Evolutionary conservation across 2,113 vertebrate genomes (phyloP), one percentile per base, ranked within the genome.

Genomic region (Phylloscopus whistleri): DNA sequence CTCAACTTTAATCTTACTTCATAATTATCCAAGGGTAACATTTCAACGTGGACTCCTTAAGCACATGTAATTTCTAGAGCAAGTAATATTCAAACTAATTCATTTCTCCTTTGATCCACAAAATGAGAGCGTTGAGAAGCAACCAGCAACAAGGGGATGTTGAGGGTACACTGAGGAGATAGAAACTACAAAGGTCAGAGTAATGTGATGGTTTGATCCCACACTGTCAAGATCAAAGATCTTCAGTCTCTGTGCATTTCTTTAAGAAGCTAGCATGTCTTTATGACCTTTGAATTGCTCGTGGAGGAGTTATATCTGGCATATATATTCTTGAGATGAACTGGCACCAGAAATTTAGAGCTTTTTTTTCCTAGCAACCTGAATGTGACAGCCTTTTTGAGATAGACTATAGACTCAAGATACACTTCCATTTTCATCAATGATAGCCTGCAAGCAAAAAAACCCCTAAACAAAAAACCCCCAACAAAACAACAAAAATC

Each of bases 1-100:
- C 74, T 95, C 92, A 92, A 78, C 77, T 92, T 92, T 75, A 75
- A 94, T 89, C 80, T 91, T 90, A 44, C 60, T 90, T 93, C 14
- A 2, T 53, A 91, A 84, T 91, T 96, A 87, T 82, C 78, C 75
- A 80, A 76, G 66, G 82, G 72, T 76, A 93, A 48, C 31, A 66
- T 87, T 95, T 87, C 66, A 89, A 1, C 0, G 0, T 44, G 43
- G 58, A 82, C 62, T 92, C 60, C 55, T 89, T n/a, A 79, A 94
- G 80, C 48, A 75, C 20, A 63, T 39, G 19, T 16, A 62, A 17
- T 73, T 94, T 95, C 69, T 67, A 64, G 28, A 59, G 37, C 67
- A 87, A 92, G 48, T 74, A 75, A 72, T 76, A 84, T 10, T 92
- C 73, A 68, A 87, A 87, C 56, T 26, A 74, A 86, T 30, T 85